phyloP scores from a whole-genome alignment of 2,888 invertebrate genomes.

The Stenurella melanura region DNA sequence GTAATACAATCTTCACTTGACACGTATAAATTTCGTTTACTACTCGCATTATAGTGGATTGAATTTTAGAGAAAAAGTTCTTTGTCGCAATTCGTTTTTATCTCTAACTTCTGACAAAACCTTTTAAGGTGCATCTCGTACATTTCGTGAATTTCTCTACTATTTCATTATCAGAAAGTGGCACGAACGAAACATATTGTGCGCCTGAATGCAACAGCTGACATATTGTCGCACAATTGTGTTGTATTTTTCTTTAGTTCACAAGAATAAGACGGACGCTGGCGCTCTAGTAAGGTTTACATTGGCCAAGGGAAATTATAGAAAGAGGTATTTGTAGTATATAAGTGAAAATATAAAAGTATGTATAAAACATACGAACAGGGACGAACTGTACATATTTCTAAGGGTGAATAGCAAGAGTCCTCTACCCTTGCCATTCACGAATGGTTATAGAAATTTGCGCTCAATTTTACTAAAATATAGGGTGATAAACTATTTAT shows the following conservation, averaged over 20 bases:
- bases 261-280: constrained; percentile 6
- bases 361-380: too few species aligned
- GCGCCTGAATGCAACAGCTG: constrained; percentile 31
- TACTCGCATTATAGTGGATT: neutral
- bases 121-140: neutral
- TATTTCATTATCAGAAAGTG: constrained; percentile 26
- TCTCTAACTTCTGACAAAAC: neutral
- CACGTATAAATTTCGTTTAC: neutral
- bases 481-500: too few species aligned
- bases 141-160: constrained; percentile 11
- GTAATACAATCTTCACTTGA: neutral
- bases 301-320: constrained; percentile 13
- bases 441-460: too few species aligned
- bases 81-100: neutral
- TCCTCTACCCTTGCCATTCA: too few species aligned
- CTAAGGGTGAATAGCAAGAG: too few species aligned
- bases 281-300: constrained; percentile 11
- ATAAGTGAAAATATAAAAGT: neutral
- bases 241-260: constrained; percentile 24
- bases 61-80: neutral
- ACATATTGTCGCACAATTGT: constrained; percentile 30
- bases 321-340: neutral
- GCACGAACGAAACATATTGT: constrained; percentile 22
- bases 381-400: too few species aligned
- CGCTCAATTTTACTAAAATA: too few species aligned